These are phyloP conservation scores for Xyliphius kryptos DNA, from an alignment of 2,113 vertebrate genomes.

Conservation along the genomic window DNA sequence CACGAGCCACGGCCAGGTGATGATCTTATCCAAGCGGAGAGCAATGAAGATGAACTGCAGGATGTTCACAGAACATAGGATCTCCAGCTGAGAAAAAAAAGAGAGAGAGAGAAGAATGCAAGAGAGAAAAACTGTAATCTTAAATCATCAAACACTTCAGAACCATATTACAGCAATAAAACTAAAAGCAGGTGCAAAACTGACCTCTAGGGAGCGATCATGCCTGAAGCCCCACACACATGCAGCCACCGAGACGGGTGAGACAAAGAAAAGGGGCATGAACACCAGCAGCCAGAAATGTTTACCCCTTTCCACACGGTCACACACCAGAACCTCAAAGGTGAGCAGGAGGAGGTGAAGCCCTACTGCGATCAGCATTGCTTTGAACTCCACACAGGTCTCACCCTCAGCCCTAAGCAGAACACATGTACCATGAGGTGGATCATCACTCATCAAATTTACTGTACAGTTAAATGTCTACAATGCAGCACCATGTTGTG, in stretches of 20 bases:
- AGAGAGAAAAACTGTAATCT: not conserved
- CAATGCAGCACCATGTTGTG: no score
- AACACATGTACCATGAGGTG: not conserved
- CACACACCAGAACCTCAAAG: constrained; percentile 96
- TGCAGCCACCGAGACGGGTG: constrained; percentile 91
- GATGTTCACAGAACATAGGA: constrained; percentile 96
- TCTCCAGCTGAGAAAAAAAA: constrained; percentile 84
- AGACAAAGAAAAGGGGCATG: constrained; percentile 97
- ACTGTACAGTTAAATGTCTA: no score
- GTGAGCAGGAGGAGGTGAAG: constrained; percentile 91
- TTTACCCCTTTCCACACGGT: constrained; percentile 79
- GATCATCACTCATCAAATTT: not conserved
- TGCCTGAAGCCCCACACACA: constrained; percentile 98
- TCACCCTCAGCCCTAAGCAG: constrained; percentile 85
- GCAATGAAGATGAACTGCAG: constrained; percentile 99
- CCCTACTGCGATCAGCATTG: constrained; percentile 94
- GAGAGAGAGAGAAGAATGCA: constrained; percentile 16
- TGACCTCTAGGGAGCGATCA: constrained; percentile 92
- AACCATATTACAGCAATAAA: no score
- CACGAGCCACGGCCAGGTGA: constrained; percentile 98
- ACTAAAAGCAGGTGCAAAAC: not conserved
- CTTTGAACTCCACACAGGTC: constrained; percentile 97
- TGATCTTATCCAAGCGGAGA: constrained; percentile 88
- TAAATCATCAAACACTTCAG: not conserved
- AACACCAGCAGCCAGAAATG: constrained; percentile 97